phyloP scores from a whole-genome alignment of 1,140 invertebrate genomes.

The Chironomus tepperi region DNA sequence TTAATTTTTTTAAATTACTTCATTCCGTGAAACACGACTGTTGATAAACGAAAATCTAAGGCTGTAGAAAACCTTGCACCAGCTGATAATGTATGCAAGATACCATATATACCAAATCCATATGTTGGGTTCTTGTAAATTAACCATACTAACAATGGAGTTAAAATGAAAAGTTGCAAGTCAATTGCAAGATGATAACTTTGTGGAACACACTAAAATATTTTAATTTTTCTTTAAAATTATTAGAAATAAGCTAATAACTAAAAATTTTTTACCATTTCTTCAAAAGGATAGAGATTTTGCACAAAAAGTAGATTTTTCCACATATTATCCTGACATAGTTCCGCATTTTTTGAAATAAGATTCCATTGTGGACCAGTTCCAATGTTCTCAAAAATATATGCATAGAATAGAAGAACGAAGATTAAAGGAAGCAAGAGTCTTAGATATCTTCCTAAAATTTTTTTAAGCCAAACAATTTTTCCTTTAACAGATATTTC shows the following conservation, averaged over 20 bases:
- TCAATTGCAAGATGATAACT: conserved; percentile 69
- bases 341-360: conserved; percentile 49
- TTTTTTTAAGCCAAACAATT: conserved; percentile 48
- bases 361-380: conserved; percentile 60
- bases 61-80: conserved; percentile 51
- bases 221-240: too few relatives aligned
- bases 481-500: conserved; percentile 44
- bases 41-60: conserved; percentile 48
- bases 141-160: conserved; percentile 60
- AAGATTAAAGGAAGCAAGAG: conserved; percentile 45
- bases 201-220: conserved; percentile 53
- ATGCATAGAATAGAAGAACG: conserved; percentile 58
- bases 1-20: conserved; percentile 43
- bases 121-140: conserved; percentile 47
- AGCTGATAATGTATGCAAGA: conserved; percentile 47
- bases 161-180: conserved; percentile 68
- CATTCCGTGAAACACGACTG: conserved; percentile 56
- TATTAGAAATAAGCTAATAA: conserved; percentile 14
- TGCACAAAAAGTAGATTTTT: conserved; percentile 60
- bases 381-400: conserved; percentile 56
- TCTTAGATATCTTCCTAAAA: conserved; percentile 52
- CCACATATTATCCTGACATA: conserved; percentile 60
- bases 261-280: conserved; percentile 50
- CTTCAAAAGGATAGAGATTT: conserved; percentile 60
- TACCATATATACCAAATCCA: conserved; percentile 45